These are phyloP conservation scores for Tauraco hartlaubi DNA, from an alignment of 2,797 vertebrate species.

Conservation along the genomic window DNA sequence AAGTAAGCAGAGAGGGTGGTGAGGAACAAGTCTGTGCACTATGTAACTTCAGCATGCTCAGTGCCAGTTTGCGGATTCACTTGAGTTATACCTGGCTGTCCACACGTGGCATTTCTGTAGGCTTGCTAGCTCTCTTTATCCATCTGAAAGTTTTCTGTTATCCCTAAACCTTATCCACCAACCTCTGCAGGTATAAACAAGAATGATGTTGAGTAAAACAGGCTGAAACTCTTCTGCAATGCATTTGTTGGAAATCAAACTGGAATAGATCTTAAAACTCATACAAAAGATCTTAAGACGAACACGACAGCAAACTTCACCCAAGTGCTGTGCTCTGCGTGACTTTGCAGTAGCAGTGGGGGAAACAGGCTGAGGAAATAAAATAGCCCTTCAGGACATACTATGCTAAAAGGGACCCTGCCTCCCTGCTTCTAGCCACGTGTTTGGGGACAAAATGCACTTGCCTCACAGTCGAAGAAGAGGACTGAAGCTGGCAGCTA, in stretches of 20 bases:
- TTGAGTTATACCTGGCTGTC: neutral
- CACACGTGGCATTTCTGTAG: neutral
- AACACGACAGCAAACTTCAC: neutral
- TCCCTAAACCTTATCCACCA: neutral
- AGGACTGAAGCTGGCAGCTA: neutral
- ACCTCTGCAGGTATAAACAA: neutral
- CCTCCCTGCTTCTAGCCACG: neutral
- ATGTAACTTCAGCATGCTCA: neutral
- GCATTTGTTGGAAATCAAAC: neutral
- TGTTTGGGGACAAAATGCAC: neutral
- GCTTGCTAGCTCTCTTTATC: neutral
- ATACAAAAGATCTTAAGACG: neutral
- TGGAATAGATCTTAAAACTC: neutral
- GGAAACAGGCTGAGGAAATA: neutral
- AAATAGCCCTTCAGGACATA: neutral
- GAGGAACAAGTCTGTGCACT: neutral
- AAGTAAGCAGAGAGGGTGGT: neutral
- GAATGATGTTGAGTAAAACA: neutral
- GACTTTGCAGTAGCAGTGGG: fast-evolving
- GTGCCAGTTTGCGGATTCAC: neutral
- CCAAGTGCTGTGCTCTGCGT: neutral
- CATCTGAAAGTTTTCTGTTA: neutral
- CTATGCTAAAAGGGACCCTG: neutral
- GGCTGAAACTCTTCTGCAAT: neutral
- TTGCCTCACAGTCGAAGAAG: neutral